Evolutionary conservation across 2,797 vertebrate species (phyloP).

Genomic region (Clarias fuscus): DNA sequence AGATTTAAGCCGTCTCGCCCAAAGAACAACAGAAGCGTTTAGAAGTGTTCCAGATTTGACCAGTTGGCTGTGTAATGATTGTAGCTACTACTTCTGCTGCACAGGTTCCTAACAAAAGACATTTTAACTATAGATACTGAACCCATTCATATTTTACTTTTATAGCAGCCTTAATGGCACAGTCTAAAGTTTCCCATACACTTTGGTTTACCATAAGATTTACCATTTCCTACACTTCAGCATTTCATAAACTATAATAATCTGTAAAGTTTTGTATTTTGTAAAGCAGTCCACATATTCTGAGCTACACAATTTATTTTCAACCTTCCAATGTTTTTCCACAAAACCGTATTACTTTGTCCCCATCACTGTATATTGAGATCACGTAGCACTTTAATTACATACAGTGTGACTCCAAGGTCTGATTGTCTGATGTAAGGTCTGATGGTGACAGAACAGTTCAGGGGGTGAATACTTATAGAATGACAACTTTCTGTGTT

Average conservation of each 20-base stretch:
- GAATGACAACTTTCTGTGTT: neutral
- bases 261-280: neutral
- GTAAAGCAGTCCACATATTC: neutral
- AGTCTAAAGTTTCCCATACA: neutral
- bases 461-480: neutral
- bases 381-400: neutral
- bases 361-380: neutral
- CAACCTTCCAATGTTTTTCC: neutral
- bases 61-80: neutral
- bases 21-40: neutral
- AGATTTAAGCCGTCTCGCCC: neutral
- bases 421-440: neutral
- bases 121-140: no score
- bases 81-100: no score
- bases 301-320: neutral
- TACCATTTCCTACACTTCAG: neutral
- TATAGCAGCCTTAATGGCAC: neutral
- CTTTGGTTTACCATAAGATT: neutral
- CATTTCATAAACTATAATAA: neutral
- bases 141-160: neutral
- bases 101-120: no score
- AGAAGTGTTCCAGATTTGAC: neutral
- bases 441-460: neutral
- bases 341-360: neutral
- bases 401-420: neutral